Evolutionary conservation across 2,113 vertebrate genomes (phyloP).

Genomic region (Caracal caracal): DNA sequence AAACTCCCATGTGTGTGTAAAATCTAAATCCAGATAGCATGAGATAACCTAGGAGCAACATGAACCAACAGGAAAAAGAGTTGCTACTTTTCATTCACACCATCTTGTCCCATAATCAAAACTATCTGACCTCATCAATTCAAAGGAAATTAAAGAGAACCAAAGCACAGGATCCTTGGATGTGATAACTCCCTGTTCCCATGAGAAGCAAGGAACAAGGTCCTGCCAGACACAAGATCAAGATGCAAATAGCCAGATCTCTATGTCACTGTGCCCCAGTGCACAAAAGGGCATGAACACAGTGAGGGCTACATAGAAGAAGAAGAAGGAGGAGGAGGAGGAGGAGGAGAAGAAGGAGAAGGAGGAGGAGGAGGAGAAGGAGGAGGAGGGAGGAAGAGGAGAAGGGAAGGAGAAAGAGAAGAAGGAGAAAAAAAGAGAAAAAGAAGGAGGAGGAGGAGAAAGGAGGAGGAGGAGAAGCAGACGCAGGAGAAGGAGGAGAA

Average conservation of each 20-base stretch:
- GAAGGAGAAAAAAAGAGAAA: too few relatives aligned
- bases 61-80: background rate
- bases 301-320: background rate
- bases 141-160: background rate
- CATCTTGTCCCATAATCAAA: background rate
- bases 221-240: background rate
- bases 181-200: background rate
- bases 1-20: background rate
- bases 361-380: fast-evolving
- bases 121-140: background rate
- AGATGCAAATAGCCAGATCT: background rate
- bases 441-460: fast-evolving
- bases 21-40: background rate
- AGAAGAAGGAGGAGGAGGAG: background rate
- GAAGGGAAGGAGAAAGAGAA: fast-evolving
- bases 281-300: background rate
- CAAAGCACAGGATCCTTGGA: background rate
- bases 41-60: background rate
- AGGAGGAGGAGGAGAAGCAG: background rate
- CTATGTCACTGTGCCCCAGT: background rate
- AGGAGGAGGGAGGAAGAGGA: fast-evolving
- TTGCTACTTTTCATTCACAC: background rate
- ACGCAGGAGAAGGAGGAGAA: too few relatives aligned
- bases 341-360: background rate
- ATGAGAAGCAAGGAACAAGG: background rate